Percentiles rank a stretch among this genome's conserved stretches.
phyloP scores from a whole-genome alignment of 2,888 invertebrate species.

The Tetheella fluctuosa region DNA sequence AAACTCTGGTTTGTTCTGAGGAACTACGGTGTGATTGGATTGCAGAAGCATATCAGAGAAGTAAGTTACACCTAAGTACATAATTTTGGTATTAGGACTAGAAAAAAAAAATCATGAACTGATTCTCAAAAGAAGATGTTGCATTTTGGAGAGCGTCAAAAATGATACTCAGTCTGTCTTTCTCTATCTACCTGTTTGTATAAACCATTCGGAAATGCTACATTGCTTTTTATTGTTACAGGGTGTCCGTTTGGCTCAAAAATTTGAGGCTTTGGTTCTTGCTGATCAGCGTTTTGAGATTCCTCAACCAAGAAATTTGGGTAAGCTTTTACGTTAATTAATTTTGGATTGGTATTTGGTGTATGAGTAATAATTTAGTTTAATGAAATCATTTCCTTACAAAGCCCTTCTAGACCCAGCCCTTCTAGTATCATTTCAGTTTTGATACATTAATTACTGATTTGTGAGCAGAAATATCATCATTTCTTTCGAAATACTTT shows the following conservation, averaged over 20 bases:
- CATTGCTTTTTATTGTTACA: constrained; percentile 62
- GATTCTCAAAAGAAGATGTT: no score
- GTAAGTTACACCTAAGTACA: constrained; percentile 69
- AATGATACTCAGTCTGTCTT: no score
- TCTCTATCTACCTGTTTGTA: no score
- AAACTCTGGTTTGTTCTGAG: constrained; percentile 99
- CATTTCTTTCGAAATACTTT: neutral
- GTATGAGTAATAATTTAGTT: no score
- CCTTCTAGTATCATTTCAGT: no score
- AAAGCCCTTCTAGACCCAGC: no score
- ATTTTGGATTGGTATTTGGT: neutral
- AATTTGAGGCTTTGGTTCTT: constrained; percentile 93
- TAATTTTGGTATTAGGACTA: neutral
- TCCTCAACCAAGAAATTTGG: constrained; percentile 92
- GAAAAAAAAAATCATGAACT: no score
- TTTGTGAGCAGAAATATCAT: no score
- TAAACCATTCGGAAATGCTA: no score
- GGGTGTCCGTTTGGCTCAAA: constrained; percentile 95
- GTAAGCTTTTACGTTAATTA: constrained; percentile 47
- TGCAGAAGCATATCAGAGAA: constrained; percentile 97
- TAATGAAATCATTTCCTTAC: no score
- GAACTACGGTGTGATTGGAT: constrained; percentile 94
- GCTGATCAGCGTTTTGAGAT: constrained; percentile 95
- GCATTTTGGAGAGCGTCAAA: no score
- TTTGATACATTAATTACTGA: no score